These are phyloP conservation scores for Drosophila paulistorum DNA, from an alignment of 1,140 invertebrate genomes.

Conservation along the genomic window DNA sequence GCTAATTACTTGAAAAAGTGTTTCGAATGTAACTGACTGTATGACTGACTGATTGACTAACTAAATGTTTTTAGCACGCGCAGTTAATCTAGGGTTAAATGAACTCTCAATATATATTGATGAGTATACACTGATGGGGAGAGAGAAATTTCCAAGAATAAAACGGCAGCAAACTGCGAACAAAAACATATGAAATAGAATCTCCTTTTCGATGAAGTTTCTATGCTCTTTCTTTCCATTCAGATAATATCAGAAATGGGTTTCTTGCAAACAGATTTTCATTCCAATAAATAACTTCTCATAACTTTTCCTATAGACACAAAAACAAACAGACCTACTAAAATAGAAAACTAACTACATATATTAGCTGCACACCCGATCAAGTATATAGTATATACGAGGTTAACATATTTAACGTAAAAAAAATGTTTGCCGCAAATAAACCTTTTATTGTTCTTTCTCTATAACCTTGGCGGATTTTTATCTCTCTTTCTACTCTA, in stretches of 20 bases:
- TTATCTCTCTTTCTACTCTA: constrained; percentile 45
- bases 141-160: constrained; percentile 48
- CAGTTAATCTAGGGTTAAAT: constrained; percentile 46
- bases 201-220: too few relatives aligned
- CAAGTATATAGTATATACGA: neutral
- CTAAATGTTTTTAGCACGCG: neutral
- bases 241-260: too few relatives aligned
- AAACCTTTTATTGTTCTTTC: constrained; percentile 19
- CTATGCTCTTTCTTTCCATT: too few relatives aligned
- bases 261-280: too few relatives aligned
- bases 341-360: too few relatives aligned
- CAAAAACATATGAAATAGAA: neutral
- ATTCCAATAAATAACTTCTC: too few relatives aligned
- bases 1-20: constrained; percentile 73
- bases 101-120: constrained; percentile 57
- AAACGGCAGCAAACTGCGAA: constrained; percentile 10
- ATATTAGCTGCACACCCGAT: too few relatives aligned
- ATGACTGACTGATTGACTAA: too few relatives aligned
- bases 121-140: constrained; percentile 26
- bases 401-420: neutral
- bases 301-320: too few relatives aligned
- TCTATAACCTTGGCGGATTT: constrained; percentile 49
- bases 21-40: constrained; percentile 54
- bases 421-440: constrained; percentile 8
- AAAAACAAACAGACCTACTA: too few relatives aligned